Conservation (phyloP, 2,797 vertebrate species). For the Chlorospingus semifuscus region DNA sequence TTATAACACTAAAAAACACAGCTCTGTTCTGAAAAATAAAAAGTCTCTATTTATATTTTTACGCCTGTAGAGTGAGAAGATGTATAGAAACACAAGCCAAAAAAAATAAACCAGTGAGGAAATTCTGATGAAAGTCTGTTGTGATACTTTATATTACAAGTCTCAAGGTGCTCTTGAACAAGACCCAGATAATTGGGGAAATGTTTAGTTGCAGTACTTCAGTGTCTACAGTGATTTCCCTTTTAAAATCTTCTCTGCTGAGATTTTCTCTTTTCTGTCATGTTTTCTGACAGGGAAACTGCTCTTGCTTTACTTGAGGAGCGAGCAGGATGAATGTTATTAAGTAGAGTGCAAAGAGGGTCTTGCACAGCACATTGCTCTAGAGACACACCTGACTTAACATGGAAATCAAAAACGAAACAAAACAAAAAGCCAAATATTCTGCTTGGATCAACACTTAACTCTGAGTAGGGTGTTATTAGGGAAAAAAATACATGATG, state of each 20-base stretch:
- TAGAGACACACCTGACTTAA: not conserved
- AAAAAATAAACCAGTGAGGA: not conserved
- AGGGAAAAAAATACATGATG: not conserved
- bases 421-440: not conserved
- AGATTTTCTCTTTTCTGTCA: not conserved
- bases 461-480: not conserved
- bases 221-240: not conserved
- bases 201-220: not conserved
- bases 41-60: not conserved
- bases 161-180: slow-evolving; percentile 9
- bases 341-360: not conserved
- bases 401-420: not conserved
- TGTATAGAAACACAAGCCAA: not conserved
- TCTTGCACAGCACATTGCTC: not conserved
- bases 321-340: not conserved
- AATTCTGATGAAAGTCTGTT: not conserved
- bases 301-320: not conserved
- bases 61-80: not conserved
- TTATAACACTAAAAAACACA: not conserved
- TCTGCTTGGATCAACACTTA: not conserved
- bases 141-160: not conserved
- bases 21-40: not conserved
- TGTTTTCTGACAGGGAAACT: not conserved
- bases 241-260: not conserved
- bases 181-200: not conserved